Percentiles rank a stretch among this genome's conserved stretches.
Evolutionary conservation across 2,888 invertebrate species (phyloP).

Genomic region (Seira musarum): DNA sequence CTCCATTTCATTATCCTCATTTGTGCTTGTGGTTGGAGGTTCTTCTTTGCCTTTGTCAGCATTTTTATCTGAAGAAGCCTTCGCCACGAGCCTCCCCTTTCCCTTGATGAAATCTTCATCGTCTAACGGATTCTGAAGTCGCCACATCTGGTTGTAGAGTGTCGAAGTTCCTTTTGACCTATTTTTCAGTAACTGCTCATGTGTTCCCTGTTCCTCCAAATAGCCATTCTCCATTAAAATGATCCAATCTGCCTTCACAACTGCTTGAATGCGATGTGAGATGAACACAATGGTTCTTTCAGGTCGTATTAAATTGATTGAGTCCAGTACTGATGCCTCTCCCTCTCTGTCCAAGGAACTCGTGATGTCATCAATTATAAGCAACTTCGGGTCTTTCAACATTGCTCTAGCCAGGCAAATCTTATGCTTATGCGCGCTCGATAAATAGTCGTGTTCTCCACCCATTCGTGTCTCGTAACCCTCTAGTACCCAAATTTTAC

Average conservation of each 20-base stretch:
- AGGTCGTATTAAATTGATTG: slow-evolving; percentile 25
- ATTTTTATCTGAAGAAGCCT: no score
- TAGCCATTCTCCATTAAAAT: slow-evolving; percentile 54
- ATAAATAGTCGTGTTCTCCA: slow-evolving; percentile 44
- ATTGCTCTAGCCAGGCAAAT: slow-evolving; percentile 52
- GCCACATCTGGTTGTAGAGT: slow-evolving; percentile 43
- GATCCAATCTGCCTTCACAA: slow-evolving; percentile 50
- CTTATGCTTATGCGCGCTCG: slow-evolving; percentile 47
- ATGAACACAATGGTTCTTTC: slow-evolving; percentile 50
- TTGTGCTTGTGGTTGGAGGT: no score
- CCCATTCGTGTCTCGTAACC: slow-evolving; percentile 59
- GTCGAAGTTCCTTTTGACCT: not conserved
- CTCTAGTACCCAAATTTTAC: no score
- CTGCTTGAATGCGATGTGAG: slow-evolving; percentile 42
- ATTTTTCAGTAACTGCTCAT: slow-evolving; percentile 35
- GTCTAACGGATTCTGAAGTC: slow-evolving; percentile 46
- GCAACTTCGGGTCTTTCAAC: slow-evolving; percentile 48
- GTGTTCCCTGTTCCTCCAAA: slow-evolving; percentile 49
- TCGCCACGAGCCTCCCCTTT: no score
- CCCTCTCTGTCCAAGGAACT: slow-evolving; percentile 40
- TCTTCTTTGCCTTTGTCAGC: no score
- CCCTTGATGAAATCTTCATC: slow-evolving; percentile 49
- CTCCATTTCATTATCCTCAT: no score
- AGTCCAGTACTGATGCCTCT: slow-evolving; percentile 47
- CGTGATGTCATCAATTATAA: slow-evolving; percentile 50